phyloP scores from a whole-genome alignment of 1,140 invertebrate genomes.

The Tetramorium alpestre region DNA sequence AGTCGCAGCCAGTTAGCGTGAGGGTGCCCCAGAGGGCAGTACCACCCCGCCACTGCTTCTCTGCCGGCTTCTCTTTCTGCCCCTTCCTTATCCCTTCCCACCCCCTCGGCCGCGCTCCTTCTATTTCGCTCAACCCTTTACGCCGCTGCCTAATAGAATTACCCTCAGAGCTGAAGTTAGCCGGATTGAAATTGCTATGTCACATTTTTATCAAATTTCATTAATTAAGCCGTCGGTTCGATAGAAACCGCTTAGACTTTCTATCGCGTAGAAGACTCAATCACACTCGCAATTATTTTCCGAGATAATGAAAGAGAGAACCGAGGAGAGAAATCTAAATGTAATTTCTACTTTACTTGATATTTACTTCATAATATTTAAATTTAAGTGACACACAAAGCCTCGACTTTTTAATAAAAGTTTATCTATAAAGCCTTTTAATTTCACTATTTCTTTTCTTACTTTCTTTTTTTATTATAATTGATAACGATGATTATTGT shows the following conservation, averaged over 20 bases:
- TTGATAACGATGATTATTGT: not conserved
- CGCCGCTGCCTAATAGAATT: constrained; percentile 84
- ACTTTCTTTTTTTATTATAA: not conserved
- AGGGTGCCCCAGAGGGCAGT: constrained; percentile 86
- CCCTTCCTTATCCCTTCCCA: constrained; percentile 36
- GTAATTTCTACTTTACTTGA: not conserved
- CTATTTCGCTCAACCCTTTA: constrained; percentile 83
- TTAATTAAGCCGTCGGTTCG: constrained; percentile 78
- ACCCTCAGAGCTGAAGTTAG: constrained; percentile 83
- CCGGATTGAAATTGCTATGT: constrained; percentile 84
- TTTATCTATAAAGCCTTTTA: not conserved
- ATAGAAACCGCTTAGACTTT: not conserved
- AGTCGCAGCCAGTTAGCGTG: constrained; percentile 86
- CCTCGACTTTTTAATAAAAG: not conserved
- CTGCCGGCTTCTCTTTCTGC: constrained; percentile 66
- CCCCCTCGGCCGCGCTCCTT: constrained; percentile 61
- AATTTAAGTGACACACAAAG: not conserved
- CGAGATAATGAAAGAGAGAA: not conserved
- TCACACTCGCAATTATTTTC: not conserved
- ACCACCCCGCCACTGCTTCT: constrained; percentile 75
- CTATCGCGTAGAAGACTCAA: not conserved
- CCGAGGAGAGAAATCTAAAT: not conserved
- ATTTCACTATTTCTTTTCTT: not conserved
- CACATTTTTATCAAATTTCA: constrained; percentile 83
- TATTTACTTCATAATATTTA: not conserved